Conservation (phyloP, 2,113 vertebrate genomes). For the Lophochroa leadbeateri region DNA sequence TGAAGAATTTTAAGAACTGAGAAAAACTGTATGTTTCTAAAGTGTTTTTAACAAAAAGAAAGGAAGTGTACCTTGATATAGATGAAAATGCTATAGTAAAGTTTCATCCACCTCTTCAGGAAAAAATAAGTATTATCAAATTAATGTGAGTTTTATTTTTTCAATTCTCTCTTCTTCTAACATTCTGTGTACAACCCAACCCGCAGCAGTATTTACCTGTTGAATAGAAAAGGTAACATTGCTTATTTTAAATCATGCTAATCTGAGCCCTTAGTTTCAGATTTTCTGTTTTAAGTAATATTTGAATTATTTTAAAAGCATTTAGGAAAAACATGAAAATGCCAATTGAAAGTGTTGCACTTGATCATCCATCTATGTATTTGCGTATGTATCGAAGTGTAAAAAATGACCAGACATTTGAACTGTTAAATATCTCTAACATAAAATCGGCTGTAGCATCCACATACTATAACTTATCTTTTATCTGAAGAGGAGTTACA, state of each 20-base stretch:
- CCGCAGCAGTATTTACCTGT: neutral
- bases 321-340: neutral
- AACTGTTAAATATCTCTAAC: neutral
- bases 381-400: neutral
- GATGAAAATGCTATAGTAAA: neutral
- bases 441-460: neutral
- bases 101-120: neutral
- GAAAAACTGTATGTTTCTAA: neutral
- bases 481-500: neutral
- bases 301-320: neutral
- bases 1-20: neutral
- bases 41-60: neutral
- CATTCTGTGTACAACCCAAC: neutral
- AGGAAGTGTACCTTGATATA: neutral
- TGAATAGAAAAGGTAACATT: neutral
- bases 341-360: neutral
- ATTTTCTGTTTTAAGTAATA: neutral
- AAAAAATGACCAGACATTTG: neutral
- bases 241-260: neutral
- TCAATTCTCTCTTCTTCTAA: neutral
- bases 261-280: neutral
- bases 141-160: neutral
- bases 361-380: neutral
- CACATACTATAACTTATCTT: neutral
- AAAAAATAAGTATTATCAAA: neutral